Percentiles rank a stretch among this genome's conserved stretches.
These are phyloP conservation scores for Nudaria mundana DNA, from an alignment of 2,888 invertebrate genomes.

Conservation along the genomic window DNA sequence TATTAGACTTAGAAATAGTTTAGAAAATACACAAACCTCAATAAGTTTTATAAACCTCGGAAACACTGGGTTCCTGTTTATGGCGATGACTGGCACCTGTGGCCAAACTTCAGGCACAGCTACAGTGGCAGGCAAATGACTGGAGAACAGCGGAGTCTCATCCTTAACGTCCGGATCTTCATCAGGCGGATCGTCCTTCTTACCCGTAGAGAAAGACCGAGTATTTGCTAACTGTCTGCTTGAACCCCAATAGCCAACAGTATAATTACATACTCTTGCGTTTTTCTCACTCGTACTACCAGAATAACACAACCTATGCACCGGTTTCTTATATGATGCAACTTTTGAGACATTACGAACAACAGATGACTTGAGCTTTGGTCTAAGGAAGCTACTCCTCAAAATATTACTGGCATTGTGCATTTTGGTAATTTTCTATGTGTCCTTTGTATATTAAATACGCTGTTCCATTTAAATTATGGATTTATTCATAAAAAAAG, in stretches of 20 bases:
- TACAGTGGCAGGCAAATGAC: constrained; percentile 91
- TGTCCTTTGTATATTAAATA: constrained; percentile 18
- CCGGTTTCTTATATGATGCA: constrained; percentile 69
- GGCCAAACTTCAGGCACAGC: constrained; percentile 98
- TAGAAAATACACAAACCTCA: constrained; percentile 82
- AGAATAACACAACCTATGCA: constrained; percentile 36
- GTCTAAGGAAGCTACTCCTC: constrained; percentile 55
- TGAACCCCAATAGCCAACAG: constrained; percentile 29
- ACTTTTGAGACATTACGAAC: constrained; percentile 63
- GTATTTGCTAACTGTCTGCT: constrained; percentile 30
- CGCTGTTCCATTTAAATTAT: constrained; percentile 46
- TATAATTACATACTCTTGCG: constrained; percentile 45
- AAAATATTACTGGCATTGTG: constrained; percentile 63
- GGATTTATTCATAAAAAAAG: constrained; percentile 33
- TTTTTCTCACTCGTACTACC: constrained; percentile 29
- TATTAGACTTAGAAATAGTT: no score
- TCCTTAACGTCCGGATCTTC: constrained; percentile 61
- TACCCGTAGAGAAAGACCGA: constrained; percentile 57
- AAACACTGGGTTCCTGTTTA: constrained; percentile 97
- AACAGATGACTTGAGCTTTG: constrained; percentile 54
- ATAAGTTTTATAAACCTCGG: constrained; percentile 98
- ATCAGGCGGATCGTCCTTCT: constrained; percentile 62
- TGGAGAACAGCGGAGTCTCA: constrained; percentile 71
- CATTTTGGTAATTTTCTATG: constrained; percentile 44
- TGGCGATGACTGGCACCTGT: constrained; percentile 96